Conservation (phyloP, 2,888 invertebrate species). For the Melipona bicolor region DNA sequence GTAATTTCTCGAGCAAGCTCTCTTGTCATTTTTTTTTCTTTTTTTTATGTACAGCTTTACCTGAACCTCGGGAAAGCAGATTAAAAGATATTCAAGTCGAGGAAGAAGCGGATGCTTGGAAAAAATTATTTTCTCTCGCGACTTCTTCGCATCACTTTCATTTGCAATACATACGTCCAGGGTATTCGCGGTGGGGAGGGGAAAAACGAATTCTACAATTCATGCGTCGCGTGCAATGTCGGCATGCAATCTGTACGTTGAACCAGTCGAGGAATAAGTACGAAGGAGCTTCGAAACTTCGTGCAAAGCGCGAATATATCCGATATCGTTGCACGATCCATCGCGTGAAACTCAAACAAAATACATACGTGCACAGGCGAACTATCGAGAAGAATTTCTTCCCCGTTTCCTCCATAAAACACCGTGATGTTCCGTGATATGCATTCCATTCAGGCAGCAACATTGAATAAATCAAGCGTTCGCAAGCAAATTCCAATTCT, state of each 20-base stretch:
- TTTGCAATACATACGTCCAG: too few relatives aligned
- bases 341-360: slow-evolving; percentile 13
- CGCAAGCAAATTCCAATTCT: slow-evolving; percentile 5
- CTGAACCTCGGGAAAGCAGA: slow-evolving; percentile 37
- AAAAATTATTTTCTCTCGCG: background rate
- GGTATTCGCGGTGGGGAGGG: background rate
- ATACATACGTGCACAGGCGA: background rate
- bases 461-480: slow-evolving; percentile 49
- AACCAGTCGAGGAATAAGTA: background rate
- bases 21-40: slow-evolving; percentile 31
- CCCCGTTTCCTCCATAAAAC: background rate
- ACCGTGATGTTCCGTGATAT: background rate
- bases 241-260: background rate
- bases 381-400: slow-evolving; percentile 14
- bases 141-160: background rate
- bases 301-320: background rate
- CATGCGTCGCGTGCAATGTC: slow-evolving; percentile 29
- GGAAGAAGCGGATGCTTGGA: slow-evolving; percentile 25
- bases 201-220: background rate
- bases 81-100: slow-evolving; percentile 14
- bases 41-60: slow-evolving; percentile 7
- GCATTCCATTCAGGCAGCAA: slow-evolving; percentile 4
- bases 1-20: slow-evolving; percentile 47
- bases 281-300: background rate
- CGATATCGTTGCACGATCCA: background rate